Conservation (phyloP, 1,140 invertebrate genomes). For the Plodia interpunctella region DNA sequence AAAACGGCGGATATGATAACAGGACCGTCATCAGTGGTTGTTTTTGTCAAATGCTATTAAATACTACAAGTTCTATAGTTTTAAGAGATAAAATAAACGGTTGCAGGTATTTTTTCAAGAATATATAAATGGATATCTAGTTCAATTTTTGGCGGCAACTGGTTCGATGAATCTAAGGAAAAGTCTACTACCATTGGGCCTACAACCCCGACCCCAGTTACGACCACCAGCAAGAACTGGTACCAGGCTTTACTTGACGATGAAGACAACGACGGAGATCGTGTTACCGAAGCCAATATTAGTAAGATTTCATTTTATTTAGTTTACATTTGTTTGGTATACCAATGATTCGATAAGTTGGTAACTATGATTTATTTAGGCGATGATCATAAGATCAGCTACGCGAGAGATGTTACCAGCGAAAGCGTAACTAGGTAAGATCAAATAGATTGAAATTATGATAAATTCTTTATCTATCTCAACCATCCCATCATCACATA, state of each 20-base stretch:
- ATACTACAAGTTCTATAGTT: too few species aligned
- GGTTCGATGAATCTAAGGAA: conserved; percentile 37
- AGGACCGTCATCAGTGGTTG: too few species aligned
- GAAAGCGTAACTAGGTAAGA: too few species aligned
- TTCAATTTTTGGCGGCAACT: conserved; percentile 33
- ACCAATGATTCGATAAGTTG: not conserved
- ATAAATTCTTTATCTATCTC: too few species aligned
- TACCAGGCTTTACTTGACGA: conserved; percentile 56
- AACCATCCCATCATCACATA: too few species aligned
- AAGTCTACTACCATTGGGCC: conserved; percentile 26
- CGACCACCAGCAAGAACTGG: conserved; percentile 51
- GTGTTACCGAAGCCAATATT: conserved; percentile 20
- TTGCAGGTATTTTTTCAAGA: conserved; percentile 47
- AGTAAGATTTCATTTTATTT: not conserved
- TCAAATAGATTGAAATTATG: too few species aligned
- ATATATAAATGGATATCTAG: conserved; percentile 57
- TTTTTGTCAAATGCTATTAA: not conserved
- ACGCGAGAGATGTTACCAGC: too few species aligned
- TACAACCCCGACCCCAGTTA: conserved; percentile 40
- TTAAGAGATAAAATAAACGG: not conserved
- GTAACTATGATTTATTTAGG: too few species aligned
- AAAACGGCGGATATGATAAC: too few species aligned
- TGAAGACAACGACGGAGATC: conserved; percentile 50
- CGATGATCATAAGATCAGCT: too few species aligned
- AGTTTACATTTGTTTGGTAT: not conserved